Evolutionary conservation across 1,140 invertebrate species (phyloP), one percentile per base, ranked within the genome.

Genomic region (Melanaphis sacchari): DNA sequence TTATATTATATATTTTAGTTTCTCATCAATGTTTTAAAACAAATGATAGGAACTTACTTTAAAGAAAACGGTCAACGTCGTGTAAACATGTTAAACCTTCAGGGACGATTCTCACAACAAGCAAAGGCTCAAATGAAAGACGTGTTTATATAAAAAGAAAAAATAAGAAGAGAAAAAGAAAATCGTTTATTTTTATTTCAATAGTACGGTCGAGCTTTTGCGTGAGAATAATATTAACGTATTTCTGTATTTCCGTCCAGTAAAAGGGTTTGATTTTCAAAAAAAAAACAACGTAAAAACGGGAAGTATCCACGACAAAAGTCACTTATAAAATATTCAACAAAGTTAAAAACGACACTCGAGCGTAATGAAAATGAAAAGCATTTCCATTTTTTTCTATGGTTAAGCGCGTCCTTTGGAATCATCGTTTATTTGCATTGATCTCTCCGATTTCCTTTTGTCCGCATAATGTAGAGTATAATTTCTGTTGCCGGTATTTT

Each of bases 321-420:
- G 81, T 93, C 76, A 52, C 81, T 85, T 84, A 85, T 93, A 93
- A 93, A 93, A 93, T 93, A 93, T 93, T 93, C 91, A 93, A 52
- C 91, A 49, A 84, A 85, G 46, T 82, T 84, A n/a, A 52, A 84
- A 84, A 91, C 59, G 90, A 91, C 40, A 40, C 76, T 52, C 91
- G 38, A 82, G 46, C 43, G 91, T 54, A 52, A 82, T 46, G 91
- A 84, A 93, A 93, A 93, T 52, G 81, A 93, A 85, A 84, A 52
- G 81, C 46, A 85, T 93, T 93, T 93, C 36, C 81, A 85, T 93
- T 85, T 93, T 93, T 66, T 66, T 66, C 22, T 40, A 90, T 40
- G 49, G 88, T 90, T 38, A 87, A 87, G 24, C 46, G 21, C 59
- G 38, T 59, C 31, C 38, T 90, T 59, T 40, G 36, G 88, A 90